phyloP scores from a whole-genome alignment of 2,888 invertebrate species.

The Trissolcus japonicus region DNA sequence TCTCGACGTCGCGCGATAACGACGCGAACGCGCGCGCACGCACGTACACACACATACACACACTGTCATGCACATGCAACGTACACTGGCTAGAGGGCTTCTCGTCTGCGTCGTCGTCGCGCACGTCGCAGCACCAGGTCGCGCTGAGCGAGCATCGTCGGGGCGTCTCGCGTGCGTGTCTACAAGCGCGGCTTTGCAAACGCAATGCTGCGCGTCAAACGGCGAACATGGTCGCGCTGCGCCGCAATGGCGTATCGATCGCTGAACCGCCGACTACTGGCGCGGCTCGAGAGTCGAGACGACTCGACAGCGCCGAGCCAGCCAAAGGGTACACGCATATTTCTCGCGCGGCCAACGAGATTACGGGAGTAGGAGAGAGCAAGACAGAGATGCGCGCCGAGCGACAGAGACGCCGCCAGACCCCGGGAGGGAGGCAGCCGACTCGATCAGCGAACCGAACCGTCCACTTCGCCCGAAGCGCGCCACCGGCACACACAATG shows the following conservation, averaged over 20 bases:
- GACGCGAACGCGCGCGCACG: slow-evolving; percentile 18
- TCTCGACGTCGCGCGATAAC: slow-evolving; percentile 47
- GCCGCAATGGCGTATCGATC: slow-evolving; percentile 74
- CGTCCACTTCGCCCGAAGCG: slow-evolving; percentile 62
- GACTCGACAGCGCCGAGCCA: slow-evolving; percentile 58
- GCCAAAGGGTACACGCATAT: slow-evolving; percentile 66
- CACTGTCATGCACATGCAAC: slow-evolving; percentile 5
- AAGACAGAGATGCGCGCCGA: neutral
- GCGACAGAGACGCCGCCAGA: neutral
- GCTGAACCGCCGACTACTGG: slow-evolving; percentile 59
- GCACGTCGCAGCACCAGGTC: slow-evolving; percentile 41
- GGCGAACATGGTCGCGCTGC: slow-evolving; percentile 66
- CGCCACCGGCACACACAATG: slow-evolving; percentile 59
- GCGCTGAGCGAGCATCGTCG: slow-evolving; percentile 29
- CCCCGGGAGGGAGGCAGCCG: slow-evolving; percentile 1
- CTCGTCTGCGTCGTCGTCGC: slow-evolving; percentile 39
- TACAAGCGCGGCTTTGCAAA: slow-evolving; percentile 54
- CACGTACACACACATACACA: slow-evolving; percentile 2
- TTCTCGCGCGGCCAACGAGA: slow-evolving; percentile 59
- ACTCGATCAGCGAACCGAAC: slow-evolving; percentile 58
- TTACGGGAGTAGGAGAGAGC: slow-evolving; percentile 21
- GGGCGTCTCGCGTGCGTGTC: slow-evolving; percentile 26
- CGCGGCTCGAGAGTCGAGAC: slow-evolving; percentile 43
- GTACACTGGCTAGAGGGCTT: slow-evolving; percentile 29
- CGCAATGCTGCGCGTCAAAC: slow-evolving; percentile 58